These are phyloP conservation scores for Callaeas wilsoni DNA, from an alignment of 2,113 vertebrate genomes.

Conservation along the genomic window DNA sequence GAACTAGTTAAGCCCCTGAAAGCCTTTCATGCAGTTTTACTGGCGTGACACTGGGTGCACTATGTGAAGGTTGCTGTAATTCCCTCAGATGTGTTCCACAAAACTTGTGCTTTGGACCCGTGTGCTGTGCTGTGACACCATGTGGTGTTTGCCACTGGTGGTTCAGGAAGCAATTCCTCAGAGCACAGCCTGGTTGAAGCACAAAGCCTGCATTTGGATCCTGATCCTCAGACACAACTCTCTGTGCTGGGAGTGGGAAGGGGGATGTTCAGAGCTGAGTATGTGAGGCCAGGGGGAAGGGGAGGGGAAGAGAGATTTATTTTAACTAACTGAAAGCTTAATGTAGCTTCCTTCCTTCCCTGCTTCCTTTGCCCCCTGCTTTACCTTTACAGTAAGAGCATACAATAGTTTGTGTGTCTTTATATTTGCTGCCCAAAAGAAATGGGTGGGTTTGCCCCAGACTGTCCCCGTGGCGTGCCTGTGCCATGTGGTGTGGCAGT, in stretches of 20 bases:
- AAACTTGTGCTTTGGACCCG: neutral
- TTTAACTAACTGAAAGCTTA: constrained; percentile 17
- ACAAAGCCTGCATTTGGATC: neutral
- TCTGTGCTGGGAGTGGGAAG: neutral
- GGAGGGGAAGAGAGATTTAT: neutral
- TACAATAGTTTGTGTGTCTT: neutral
- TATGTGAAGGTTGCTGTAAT: neutral
- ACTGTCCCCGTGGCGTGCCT: fast-evolving
- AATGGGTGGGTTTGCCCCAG: neutral
- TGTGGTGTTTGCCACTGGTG: neutral
- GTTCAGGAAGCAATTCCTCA: neutral
- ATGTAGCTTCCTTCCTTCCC: constrained; percentile 38
- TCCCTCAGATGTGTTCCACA: neutral
- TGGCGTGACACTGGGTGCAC: fast-evolving
- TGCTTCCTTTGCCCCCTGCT: constrained; percentile 9
- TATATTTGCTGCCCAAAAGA: neutral
- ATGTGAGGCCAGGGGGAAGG: neutral
- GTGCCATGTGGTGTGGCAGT: neutral
- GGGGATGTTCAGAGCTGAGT: neutral
- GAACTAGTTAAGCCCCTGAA: neutral
- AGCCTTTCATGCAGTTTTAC: neutral
- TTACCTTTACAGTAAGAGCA: neutral
- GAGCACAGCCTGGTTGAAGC: neutral
- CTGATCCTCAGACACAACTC: neutral
- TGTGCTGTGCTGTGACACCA: neutral